These are phyloP conservation scores for Folsomia candida DNA, from an alignment of 2,888 invertebrate genomes.

Conservation along the genomic window DNA sequence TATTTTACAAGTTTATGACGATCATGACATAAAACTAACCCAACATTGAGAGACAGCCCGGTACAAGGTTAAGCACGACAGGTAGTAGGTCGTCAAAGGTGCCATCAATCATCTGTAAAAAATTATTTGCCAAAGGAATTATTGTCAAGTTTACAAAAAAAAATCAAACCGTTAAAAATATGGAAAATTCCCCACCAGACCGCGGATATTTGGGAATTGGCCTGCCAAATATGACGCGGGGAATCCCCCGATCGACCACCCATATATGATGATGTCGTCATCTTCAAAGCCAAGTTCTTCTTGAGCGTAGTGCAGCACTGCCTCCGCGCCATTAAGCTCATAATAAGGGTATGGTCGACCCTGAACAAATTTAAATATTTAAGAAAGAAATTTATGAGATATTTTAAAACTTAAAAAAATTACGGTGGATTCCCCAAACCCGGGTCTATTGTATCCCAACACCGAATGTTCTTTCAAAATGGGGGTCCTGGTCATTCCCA, in stretches of 20 bases:
- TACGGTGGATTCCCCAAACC: constrained; percentile 55
- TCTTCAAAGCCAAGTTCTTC: constrained; percentile 73
- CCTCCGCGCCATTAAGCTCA: constrained; percentile 85
- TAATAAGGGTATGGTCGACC: constrained; percentile 79
- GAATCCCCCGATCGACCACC: constrained; percentile 98
- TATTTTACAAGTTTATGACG: no score
- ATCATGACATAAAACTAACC: no score
- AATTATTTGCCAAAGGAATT: constrained; percentile 2
- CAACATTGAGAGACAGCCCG: no score
- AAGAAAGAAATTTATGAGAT: no score
- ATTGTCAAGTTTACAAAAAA: no score
- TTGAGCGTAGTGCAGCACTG: constrained; percentile 88
- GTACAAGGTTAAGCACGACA: constrained; percentile 86
- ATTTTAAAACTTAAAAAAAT: no score
- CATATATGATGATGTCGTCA: constrained; percentile 79
- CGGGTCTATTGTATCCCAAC: neutral
- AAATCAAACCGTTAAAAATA: neutral
- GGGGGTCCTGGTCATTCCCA: no score
- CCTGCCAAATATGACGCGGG: constrained; percentile 84
- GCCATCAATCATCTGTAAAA: constrained; percentile 78
- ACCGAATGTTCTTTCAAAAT: no score
- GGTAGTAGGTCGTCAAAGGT: constrained; percentile 94
- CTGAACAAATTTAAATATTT: no score
- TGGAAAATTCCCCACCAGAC: constrained; percentile 62
- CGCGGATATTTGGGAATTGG: constrained; percentile 80